Percentiles rank a stretch among this genome's conserved stretches.
Evolutionary conservation across 2,113 vertebrate genomes (phyloP).

Genomic region (Zosterops borbonicus): DNA sequence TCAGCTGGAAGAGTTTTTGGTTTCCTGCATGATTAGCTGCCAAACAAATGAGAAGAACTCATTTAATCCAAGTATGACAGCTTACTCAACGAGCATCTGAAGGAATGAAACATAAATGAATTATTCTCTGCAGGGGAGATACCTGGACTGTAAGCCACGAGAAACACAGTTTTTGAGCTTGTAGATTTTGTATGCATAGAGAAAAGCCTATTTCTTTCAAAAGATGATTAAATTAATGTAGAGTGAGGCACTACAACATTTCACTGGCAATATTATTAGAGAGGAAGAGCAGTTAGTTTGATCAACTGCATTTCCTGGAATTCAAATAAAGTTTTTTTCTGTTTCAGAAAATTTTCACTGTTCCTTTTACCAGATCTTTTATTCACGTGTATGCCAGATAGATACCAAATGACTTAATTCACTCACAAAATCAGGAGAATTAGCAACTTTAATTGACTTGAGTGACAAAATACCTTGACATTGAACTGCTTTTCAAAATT

Average conservation of each 20-base stretch:
- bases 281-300: background rate
- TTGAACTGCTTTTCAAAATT: background rate
- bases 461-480: background rate
- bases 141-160: background rate
- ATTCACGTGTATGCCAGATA: accelerated
- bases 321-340: background rate
- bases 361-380: background rate
- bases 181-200: background rate
- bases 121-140: slow-evolving; percentile 30
- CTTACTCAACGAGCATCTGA: slow-evolving; percentile 31
- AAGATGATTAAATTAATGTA: background rate
- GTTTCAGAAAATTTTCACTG: background rate
- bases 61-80: slow-evolving; percentile 60
- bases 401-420: background rate
- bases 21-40: slow-evolving; percentile 57
- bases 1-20: slow-evolving; percentile 57
- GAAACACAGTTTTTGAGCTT: background rate
- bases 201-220: background rate
- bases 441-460: background rate
- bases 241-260: background rate
- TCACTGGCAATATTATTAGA: background rate
- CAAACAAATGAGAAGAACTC: slow-evolving; percentile 30
- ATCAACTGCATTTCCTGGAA: background rate
- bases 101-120: slow-evolving; percentile 52
- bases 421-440: background rate